Evolutionary conservation across 2,888 invertebrate species (phyloP).

Genomic region (Tineola bisselliella): DNA sequence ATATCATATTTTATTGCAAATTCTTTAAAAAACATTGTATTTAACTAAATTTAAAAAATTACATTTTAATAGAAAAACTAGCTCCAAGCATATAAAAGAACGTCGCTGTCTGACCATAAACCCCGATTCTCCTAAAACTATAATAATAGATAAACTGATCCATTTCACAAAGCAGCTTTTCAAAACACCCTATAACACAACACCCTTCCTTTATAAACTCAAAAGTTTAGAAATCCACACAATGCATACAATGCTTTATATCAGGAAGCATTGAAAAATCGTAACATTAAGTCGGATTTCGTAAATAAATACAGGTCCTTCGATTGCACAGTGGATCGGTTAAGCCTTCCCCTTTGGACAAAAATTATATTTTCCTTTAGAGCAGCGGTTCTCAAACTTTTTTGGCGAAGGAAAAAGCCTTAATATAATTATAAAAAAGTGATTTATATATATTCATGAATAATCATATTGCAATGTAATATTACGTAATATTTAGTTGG

Average conservation of each 20-base stretch:
- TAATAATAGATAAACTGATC: background rate
- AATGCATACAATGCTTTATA: background rate
- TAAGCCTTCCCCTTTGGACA: slow-evolving; percentile 1
- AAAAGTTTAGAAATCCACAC: background rate
- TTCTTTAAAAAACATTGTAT: too few species aligned
- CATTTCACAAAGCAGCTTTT: background rate
- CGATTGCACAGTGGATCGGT: slow-evolving; percentile 21
- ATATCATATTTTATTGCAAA: too few species aligned
- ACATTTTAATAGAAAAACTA: too few species aligned
- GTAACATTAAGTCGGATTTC: background rate
- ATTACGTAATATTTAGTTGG: too few species aligned
- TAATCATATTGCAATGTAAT: too few species aligned
- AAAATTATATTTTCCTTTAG: background rate
- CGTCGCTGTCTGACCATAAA: too few species aligned
- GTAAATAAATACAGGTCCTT: slow-evolving; percentile 30
- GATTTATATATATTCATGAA: too few species aligned
- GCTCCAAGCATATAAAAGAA: too few species aligned
- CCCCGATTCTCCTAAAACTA: background rate
- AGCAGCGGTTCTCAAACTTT: too few species aligned
- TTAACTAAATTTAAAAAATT: too few species aligned
- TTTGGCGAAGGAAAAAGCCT: too few species aligned
- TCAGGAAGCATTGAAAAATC: background rate
- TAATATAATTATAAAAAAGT: too few species aligned
- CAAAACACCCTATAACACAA: background rate
- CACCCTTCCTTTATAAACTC: background rate